Evolutionary conservation across 2,113 vertebrate genomes (phyloP).

Genomic region (Columba livia): DNA sequence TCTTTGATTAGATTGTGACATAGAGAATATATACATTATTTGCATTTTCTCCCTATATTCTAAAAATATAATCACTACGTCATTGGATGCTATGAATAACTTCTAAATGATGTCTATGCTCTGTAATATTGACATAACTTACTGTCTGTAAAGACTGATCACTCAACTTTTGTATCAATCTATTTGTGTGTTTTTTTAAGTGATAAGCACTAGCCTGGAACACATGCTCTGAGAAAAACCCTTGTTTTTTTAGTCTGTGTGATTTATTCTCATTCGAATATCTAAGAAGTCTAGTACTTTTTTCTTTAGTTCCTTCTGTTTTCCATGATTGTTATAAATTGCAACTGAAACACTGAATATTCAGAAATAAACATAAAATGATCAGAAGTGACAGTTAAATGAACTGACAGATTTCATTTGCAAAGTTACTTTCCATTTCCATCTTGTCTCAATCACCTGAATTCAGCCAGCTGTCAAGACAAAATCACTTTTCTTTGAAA

Average conservation of each 20-base stretch:
- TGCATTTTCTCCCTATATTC: not conserved
- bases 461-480: not conserved
- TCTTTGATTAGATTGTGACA: not conserved
- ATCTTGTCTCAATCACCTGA: not conserved
- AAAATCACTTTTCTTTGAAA: not conserved
- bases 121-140: not conserved
- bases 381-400: not conserved
- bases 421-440: not conserved
- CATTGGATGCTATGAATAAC: not conserved
- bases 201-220: not conserved
- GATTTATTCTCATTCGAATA: not conserved
- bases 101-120: not conserved
- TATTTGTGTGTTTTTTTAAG: not conserved
- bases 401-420: not conserved
- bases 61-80: not conserved
- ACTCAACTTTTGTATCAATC: not conserved
- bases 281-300: not conserved
- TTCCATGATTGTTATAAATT: not conserved
- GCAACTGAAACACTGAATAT: not conserved
- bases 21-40: not conserved
- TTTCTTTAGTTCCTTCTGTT: not conserved
- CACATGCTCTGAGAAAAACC: not conserved
- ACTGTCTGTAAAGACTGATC: not conserved
- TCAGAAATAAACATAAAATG: not conserved
- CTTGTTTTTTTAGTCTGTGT: not conserved